phyloP scores from a whole-genome alignment of 2,888 invertebrate species.

The Melinopterus prodromus region DNA sequence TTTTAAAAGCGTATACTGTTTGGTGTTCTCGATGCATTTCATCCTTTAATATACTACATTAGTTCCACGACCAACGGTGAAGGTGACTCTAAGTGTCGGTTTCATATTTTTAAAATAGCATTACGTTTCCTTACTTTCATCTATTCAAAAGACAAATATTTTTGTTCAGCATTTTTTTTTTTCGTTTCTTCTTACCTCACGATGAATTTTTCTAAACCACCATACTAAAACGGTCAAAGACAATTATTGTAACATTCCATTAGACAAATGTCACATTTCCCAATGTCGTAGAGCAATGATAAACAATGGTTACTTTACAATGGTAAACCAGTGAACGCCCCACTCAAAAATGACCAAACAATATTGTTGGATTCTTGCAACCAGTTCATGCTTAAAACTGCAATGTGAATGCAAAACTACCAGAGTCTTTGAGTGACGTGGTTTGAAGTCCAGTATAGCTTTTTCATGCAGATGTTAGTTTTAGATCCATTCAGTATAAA shows the following conservation, averaged over 20 bases:
- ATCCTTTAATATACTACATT: background rate
- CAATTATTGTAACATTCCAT: slow-evolving; percentile 24
- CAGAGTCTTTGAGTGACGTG: too few relatives aligned
- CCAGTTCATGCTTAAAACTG: too few relatives aligned
- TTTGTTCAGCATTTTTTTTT: slow-evolving; percentile 30
- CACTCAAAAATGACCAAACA: too few relatives aligned
- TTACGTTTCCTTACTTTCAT: background rate
- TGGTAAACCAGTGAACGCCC: too few relatives aligned
- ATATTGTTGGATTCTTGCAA: too few relatives aligned
- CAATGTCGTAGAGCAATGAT: background rate
- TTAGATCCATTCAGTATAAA: too few relatives aligned
- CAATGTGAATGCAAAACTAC: too few relatives aligned
- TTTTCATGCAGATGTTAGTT: too few relatives aligned
- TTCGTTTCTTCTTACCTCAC: slow-evolving; percentile 26
- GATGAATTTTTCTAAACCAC: slow-evolving; percentile 24
- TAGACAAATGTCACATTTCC: background rate
- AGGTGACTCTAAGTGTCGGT: slow-evolving; percentile 5
- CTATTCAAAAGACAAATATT: slow-evolving; percentile 37
- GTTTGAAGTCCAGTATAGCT: too few relatives aligned
- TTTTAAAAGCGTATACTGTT: background rate
- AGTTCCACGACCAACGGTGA: background rate
- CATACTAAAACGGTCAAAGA: slow-evolving; percentile 28
- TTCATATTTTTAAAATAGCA: slow-evolving; percentile 17
- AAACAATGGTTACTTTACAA: too few relatives aligned
- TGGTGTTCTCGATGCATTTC: slow-evolving; percentile 17